A percentile compares a stretch with the other conserved stretches of the same genome.
Conservation (phyloP, 2,888 invertebrate genomes). For the Pseudococcus jackbeardsleyi region DNA sequence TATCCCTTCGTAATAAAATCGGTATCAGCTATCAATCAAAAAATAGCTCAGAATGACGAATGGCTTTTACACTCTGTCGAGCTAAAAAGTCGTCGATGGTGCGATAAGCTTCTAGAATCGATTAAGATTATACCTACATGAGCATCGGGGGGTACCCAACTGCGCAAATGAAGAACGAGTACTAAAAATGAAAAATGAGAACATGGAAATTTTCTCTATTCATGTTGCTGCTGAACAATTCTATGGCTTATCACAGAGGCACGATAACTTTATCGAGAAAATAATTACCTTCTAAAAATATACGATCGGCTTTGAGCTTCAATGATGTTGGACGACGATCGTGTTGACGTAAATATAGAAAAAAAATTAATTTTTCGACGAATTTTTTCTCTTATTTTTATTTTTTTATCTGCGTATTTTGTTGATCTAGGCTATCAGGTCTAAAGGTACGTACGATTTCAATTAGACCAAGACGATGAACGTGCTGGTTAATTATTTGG, state of each 20-base stretch:
- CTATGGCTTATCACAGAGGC: neutral
- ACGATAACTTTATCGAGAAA: neutral
- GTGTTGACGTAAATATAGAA: constrained; percentile 8
- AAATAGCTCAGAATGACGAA: constrained; percentile 18
- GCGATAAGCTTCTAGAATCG: neutral
- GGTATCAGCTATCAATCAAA: constrained; percentile 1
- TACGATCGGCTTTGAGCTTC: neutral
- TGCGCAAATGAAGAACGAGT: neutral
- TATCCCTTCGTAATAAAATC: neutral
- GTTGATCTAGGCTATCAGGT: neutral
- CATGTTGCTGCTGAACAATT: neutral
- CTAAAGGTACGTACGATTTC: constrained; percentile 5
- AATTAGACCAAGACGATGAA: constrained; percentile 7
- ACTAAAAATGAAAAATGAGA: neutral
- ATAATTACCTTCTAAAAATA: constrained; percentile 29
- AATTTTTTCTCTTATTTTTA: neutral
- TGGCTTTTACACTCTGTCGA: constrained; percentile 9
- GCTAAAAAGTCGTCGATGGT: constrained; percentile 12
- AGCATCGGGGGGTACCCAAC: neutral
- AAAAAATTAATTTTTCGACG: neutral
- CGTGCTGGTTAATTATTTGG: neutral
- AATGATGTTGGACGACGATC: neutral
- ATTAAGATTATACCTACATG: neutral
- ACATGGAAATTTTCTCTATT: neutral
- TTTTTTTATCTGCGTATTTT: neutral